Conservation (phyloP, 2,113 vertebrate genomes). For the Ctenodactylus gundi region DNA sequence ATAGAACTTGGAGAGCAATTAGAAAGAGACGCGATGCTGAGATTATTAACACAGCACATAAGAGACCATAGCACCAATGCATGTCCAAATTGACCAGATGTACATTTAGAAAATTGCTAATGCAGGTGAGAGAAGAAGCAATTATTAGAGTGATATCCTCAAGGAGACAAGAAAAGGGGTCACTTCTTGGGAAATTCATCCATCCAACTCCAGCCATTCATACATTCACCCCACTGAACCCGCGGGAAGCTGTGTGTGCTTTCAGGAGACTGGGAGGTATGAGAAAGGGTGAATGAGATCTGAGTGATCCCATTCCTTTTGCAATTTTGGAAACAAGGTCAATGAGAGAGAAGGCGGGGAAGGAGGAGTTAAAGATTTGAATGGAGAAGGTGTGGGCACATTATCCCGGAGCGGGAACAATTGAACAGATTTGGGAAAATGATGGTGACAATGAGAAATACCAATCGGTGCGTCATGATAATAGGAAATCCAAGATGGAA, state of each 20-base stretch:
- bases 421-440: neutral
- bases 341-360: neutral
- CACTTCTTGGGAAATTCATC: neutral
- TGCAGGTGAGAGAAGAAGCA: too few species aligned
- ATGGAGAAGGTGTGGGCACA: neutral
- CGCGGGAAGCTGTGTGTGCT: neutral
- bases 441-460: neutral
- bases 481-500: neutral
- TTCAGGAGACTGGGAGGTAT: neutral
- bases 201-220: neutral
- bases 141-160: neutral
- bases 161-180: neutral
- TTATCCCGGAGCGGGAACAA: neutral
- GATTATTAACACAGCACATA: neutral
- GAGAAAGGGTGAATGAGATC: neutral
- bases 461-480: fast-evolving
- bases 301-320: neutral
- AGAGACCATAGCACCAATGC: neutral
- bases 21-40: neutral
- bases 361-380: neutral
- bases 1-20: neutral
- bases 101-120: neutral
- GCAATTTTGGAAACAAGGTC: neutral
- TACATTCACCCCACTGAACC: neutral
- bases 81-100: neutral